These are phyloP conservation scores for Yponomeuta malinellus DNA, from an alignment of 2,888 invertebrate species.

Conservation along the genomic window DNA sequence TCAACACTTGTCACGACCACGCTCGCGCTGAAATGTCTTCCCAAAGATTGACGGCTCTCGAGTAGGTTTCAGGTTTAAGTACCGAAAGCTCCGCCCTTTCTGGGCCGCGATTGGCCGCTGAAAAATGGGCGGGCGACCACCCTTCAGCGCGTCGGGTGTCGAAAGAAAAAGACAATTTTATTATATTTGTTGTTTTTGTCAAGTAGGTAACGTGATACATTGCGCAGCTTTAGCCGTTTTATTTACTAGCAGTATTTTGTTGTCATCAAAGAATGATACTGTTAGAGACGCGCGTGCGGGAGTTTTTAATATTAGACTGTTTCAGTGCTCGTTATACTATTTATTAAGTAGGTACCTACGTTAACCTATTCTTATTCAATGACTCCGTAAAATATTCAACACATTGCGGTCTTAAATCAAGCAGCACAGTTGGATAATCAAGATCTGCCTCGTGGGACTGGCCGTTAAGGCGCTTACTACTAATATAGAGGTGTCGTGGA, in stretches of 20 bases:
- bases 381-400: neutral
- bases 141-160: constrained; percentile 1
- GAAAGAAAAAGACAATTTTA: constrained; percentile 24
- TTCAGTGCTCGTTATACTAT: constrained; percentile 1
- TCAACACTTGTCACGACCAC: constrained; percentile 30
- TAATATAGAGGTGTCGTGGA: too few species aligned
- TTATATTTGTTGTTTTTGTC: constrained; percentile 26
- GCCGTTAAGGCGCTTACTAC: too few species aligned
- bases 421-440: too few species aligned
- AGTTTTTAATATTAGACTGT: neutral
- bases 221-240: constrained; percentile 36
- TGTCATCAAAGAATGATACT: constrained; percentile 16
- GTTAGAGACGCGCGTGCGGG: neutral
- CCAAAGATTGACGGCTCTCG: constrained; percentile 54
- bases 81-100: constrained; percentile 49
- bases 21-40: constrained; percentile 54
- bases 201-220: constrained; percentile 46
- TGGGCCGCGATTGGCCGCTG: constrained; percentile 41
- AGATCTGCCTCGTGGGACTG: too few species aligned
- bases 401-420: neutral
- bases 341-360: neutral
- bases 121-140: constrained; percentile 41
- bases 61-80: constrained; percentile 47
- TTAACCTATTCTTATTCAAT: neutral
- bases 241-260: constrained; percentile 22